Evolutionary conservation across 2,797 vertebrate species (phyloP).

Genomic region (Amblyraja radiata): DNA sequence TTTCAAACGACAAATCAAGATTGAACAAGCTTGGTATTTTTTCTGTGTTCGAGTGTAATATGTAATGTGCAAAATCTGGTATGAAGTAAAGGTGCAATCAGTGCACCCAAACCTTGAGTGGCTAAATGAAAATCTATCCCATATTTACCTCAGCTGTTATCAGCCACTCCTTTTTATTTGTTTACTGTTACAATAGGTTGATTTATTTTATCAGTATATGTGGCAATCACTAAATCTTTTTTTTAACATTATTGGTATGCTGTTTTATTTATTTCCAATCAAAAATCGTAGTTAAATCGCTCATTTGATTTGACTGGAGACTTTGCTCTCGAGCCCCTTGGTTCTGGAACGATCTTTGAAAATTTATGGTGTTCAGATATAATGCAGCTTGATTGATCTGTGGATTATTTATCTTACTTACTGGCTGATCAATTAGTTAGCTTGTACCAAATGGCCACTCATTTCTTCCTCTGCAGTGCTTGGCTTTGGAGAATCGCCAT

Average conservation of each 20-base stretch:
- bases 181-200: constrained; percentile 11
- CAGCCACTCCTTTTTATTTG: constrained; percentile 28
- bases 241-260: neutral
- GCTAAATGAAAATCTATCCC: neutral
- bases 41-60: neutral
- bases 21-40: neutral
- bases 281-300: neutral
- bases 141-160: neutral
- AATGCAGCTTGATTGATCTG: neutral
- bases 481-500: neutral
- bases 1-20: neutral
- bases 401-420: neutral
- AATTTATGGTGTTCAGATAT: neutral
- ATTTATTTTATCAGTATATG: neutral
- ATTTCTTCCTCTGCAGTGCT: neutral
- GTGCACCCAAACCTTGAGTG: too few relatives aligned
- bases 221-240: neutral
- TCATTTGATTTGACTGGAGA: neutral
- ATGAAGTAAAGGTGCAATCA: neutral
- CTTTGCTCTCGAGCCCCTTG: neutral
- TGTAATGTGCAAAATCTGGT: too few relatives aligned
- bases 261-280: neutral
- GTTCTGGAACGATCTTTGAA: neutral
- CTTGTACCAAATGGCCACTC: neutral
- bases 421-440: neutral